Percentiles rank a stretch among this genome's conserved stretches.
phyloP scores from a whole-genome alignment of 2,113 vertebrate genomes.

The Uria aalge region DNA sequence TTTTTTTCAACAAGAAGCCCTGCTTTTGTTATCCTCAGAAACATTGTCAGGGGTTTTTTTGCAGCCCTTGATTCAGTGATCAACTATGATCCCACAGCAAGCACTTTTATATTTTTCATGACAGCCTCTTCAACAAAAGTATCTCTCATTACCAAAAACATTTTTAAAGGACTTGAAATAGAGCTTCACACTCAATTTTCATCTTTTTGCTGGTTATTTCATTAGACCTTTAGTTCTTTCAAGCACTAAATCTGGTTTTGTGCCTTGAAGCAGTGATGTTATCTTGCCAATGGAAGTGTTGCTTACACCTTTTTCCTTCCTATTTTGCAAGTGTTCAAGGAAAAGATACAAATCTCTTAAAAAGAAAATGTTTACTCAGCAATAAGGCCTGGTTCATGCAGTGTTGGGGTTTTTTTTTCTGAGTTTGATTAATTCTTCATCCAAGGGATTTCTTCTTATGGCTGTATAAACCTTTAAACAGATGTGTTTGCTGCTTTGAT shows the following conservation, averaged over 20 bases:
- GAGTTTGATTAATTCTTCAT: background rate
- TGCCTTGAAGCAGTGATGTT: background rate
- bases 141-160: background rate
- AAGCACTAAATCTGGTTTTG: background rate
- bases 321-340: accelerated
- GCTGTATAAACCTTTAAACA: background rate
- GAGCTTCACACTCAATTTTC: background rate
- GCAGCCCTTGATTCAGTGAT: background rate
- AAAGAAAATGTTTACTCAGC: background rate
- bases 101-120: background rate
- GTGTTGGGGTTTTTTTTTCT: background rate
- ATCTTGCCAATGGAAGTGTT: background rate
- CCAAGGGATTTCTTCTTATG: background rate
- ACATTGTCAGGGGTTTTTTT: background rate
- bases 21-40: background rate
- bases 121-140: background rate
- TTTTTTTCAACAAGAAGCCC: no score
- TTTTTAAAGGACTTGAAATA: background rate
- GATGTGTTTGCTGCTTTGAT: background rate
- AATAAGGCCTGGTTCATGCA: background rate
- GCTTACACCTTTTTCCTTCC: background rate
- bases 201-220: background rate
- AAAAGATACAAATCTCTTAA: background rate
- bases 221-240: background rate
- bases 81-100: background rate